phyloP scores from a whole-genome alignment of 2,797 vertebrate genomes.

The Tachyglossus aculeatus region DNA sequence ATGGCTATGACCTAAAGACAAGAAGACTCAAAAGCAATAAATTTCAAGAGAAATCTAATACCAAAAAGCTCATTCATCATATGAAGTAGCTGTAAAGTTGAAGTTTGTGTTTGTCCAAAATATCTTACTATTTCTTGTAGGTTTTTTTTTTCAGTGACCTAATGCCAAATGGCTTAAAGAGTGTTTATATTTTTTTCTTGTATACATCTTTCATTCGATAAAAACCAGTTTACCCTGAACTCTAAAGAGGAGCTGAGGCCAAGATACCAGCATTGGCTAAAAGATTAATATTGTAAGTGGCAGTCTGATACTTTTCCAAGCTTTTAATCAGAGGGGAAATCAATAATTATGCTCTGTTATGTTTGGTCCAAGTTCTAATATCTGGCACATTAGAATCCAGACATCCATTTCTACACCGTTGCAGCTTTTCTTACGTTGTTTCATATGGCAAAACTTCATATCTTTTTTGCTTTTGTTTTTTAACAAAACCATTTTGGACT shows the following conservation, averaged over 20 bases:
- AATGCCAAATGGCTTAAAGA: slow-evolving; percentile 64
- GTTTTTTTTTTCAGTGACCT: slow-evolving; percentile 66
- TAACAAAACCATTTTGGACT: slow-evolving; percentile 34
- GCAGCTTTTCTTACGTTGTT: slow-evolving; percentile 50
- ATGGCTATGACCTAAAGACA: slow-evolving; percentile 45
- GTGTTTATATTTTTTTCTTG: slow-evolving; percentile 60
- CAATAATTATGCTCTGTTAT: slow-evolving; percentile 50
- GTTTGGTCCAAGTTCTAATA: slow-evolving; percentile 56
- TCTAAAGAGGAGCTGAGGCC: slow-evolving; percentile 52
- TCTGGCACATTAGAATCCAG: slow-evolving; percentile 53
- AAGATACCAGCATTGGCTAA: slow-evolving; percentile 59
- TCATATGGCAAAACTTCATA: slow-evolving; percentile 40
- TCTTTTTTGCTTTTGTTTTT: neutral
- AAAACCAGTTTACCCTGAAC: slow-evolving; percentile 59
- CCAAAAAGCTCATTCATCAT: slow-evolving; percentile 38
- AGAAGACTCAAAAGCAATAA: slow-evolving; percentile 71
- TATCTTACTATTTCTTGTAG: slow-evolving; percentile 53
- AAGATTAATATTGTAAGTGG: slow-evolving; percentile 63
- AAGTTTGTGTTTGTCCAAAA: slow-evolving; percentile 46
- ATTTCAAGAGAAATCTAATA: slow-evolving; percentile 38
- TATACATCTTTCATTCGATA: slow-evolving; percentile 53
- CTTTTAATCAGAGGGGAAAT: slow-evolving; percentile 64
- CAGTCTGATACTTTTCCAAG: slow-evolving; percentile 68
- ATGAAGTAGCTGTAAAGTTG: slow-evolving; percentile 43
- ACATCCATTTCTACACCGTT: slow-evolving; percentile 48